Evolutionary conservation across 1,140 invertebrate species (phyloP).

Genomic region (Dendrolimus kikuchii): DNA sequence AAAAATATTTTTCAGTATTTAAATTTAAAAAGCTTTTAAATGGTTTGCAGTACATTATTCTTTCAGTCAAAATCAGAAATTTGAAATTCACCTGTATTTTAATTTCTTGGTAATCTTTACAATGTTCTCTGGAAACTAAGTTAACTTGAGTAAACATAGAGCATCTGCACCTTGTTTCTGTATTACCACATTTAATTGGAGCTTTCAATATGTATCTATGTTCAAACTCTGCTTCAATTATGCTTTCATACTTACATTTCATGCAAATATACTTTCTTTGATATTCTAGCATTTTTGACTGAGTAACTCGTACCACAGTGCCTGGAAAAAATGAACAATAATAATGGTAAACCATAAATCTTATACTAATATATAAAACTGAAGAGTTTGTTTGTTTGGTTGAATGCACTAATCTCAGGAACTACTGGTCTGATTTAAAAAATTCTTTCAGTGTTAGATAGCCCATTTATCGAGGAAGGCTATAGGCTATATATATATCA

Average conservation of each 20-base stretch:
- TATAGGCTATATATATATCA: too few species aligned
- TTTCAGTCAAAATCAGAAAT: not conserved
- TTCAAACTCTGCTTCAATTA: slow-evolving; percentile 80
- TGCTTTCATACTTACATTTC: slow-evolving; percentile 82
- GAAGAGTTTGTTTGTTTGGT: too few species aligned
- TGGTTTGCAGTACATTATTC: too few species aligned
- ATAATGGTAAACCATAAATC: not conserved
- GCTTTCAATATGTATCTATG: slow-evolving; percentile 76
- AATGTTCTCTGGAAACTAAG: slow-evolving; percentile 76
- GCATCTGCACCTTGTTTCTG: slow-evolving; percentile 71
- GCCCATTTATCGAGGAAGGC: too few species aligned
- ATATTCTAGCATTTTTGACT: slow-evolving; percentile 84
- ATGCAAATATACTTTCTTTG: slow-evolving; percentile 82
- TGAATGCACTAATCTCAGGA: too few species aligned
- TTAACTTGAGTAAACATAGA: slow-evolving; percentile 70
- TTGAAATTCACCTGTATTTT: slow-evolving; percentile 80
- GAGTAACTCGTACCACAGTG: slow-evolving; percentile 83
- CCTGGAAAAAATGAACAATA: slow-evolving; percentile 72
- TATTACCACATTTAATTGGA: slow-evolving; percentile 76
- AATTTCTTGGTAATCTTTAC: slow-evolving; percentile 93
- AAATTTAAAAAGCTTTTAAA: too few species aligned
- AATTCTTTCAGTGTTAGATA: too few species aligned
- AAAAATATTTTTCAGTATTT: too few species aligned
- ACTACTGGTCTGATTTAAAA: too few species aligned
- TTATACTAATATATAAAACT: too few species aligned